Evolutionary conservation across 1,140 invertebrate genomes (phyloP), one percentile per base, ranked within the genome.

Genomic region (Drosophila albomicans): DNA sequence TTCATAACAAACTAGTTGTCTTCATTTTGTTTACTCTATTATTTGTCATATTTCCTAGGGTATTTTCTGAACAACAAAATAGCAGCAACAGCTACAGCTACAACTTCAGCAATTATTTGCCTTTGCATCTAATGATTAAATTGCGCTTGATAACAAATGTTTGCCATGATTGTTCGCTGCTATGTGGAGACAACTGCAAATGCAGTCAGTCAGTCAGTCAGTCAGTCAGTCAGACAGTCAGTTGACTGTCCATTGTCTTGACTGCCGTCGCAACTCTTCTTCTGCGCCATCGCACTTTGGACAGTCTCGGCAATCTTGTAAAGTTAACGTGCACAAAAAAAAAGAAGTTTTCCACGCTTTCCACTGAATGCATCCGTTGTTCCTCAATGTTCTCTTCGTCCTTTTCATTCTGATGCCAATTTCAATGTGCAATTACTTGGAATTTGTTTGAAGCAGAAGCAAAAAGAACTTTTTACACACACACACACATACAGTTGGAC

Each of bases 391-490:
- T 25, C 20, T 25, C 0, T 25, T 48, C 5, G 28, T 20, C 32
- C 41, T 45, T 13, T 11, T 5, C 3, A 32, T 1, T 15, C 32
- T 48, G 16, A 32, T 51, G 67, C 66, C 82, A 82, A 82, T 76
- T 87, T 87, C 79, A 79, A 82, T 77, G 79, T 79, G 82, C 82
- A 87, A 87, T 88, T 87, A 88, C 82, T 87, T 82, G 79, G 72
- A 87, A 88, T 88, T 87, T 87, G 84, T 82, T 87, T 88, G 82
- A 79, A 88, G 79, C 81, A 82, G 74, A 46, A 46, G 67, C 62
- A 82, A 79, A 86, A 85, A 2, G 2, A 20, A 49, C 35, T 86
- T 76, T 86, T 45, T 28, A 41, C n/a, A 51, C 30, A 72, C 10
- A 54, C 46, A 70, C 28, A 35, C 30, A 49, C 51, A 49, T 38